These are phyloP conservation scores for Ferrisia virgata DNA, from an alignment of 2,888 invertebrate genomes.

Conservation along the genomic window DNA sequence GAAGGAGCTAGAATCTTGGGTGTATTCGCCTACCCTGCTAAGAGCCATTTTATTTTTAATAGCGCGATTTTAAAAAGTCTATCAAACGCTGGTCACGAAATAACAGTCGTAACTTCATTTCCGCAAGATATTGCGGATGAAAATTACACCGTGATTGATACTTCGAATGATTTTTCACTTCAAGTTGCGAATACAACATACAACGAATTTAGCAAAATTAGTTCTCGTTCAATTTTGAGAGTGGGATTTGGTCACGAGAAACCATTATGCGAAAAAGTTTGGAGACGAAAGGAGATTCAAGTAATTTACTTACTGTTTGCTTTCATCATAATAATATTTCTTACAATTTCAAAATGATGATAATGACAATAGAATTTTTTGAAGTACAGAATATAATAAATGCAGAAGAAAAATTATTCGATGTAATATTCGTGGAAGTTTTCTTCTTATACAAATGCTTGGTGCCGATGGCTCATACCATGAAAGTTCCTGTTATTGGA, in stretches of 20 bases:
- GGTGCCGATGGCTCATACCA: background rate
- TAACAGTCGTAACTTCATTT: background rate
- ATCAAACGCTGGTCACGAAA: background rate
- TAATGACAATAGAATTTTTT: too few relatives aligned
- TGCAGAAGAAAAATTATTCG: constrained; percentile 7
- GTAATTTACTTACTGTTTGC: background rate
- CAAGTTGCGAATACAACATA: background rate
- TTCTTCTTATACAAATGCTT: background rate
- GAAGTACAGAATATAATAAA: background rate
- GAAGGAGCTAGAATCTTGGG: background rate
- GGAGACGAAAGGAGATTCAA: background rate
- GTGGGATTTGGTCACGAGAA: background rate
- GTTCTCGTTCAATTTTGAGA: background rate
- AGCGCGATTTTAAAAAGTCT: background rate
- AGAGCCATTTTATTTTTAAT: constrained; percentile 6
- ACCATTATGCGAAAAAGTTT: background rate
- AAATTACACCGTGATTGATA: background rate
- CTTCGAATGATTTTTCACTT: background rate
- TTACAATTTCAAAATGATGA: too few relatives aligned
- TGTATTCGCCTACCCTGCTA: background rate
- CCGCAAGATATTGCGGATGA: background rate
- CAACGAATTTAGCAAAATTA: background rate
- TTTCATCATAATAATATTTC: too few relatives aligned
- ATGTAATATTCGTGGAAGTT: background rate
- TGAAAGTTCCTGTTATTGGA: constrained; percentile 25